A percentile compares a stretch with the other conserved stretches of the same genome.
Evolutionary conservation across 2,888 invertebrate genomes (phyloP).

Genomic region (Linnaemya vulpina): DNA sequence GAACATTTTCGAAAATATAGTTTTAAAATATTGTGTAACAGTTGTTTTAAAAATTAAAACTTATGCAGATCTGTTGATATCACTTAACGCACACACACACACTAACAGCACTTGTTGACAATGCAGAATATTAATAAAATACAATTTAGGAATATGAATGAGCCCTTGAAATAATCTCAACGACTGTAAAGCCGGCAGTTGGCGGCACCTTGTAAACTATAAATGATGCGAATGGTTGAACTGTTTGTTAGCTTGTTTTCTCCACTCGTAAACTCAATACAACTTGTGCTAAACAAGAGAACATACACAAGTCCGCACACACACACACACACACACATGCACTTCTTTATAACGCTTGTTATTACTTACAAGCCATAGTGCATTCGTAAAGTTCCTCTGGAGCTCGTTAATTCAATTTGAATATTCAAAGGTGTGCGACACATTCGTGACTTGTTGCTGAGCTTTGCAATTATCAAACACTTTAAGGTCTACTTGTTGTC

Average conservation of each 20-base stretch:
- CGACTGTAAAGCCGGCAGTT: conserved; percentile 36
- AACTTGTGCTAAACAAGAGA: not conserved
- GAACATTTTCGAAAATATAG: too few species aligned
- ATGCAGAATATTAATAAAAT: not conserved
- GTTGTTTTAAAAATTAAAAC: too few species aligned
- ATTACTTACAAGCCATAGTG: conserved; percentile 47
- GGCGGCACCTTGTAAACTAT: conserved; percentile 60
- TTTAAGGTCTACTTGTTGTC: conserved; percentile 63
- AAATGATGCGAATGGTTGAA: conserved; percentile 64
- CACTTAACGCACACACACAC: too few species aligned
- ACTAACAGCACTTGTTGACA: too few species aligned
- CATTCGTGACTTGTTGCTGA: conserved; percentile 70
- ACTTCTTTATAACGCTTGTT: conserved; percentile 46
- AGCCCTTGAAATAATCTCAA: not conserved
- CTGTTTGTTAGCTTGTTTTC: conserved; percentile 50
- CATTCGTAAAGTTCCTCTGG: conserved; percentile 59
- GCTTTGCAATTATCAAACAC: conserved; percentile 66
- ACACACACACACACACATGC: not conserved
- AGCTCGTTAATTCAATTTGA: conserved; percentile 72
- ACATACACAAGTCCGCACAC: not conserved
- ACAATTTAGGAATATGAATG: not conserved
- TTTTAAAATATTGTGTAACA: too few species aligned
- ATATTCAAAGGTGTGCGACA: conserved; percentile 72
- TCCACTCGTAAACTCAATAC: conserved; percentile 21
- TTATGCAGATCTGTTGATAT: too few species aligned